Conservation (phyloP, 2,113 vertebrate genomes). For the Emydura subglobosa region DNA sequence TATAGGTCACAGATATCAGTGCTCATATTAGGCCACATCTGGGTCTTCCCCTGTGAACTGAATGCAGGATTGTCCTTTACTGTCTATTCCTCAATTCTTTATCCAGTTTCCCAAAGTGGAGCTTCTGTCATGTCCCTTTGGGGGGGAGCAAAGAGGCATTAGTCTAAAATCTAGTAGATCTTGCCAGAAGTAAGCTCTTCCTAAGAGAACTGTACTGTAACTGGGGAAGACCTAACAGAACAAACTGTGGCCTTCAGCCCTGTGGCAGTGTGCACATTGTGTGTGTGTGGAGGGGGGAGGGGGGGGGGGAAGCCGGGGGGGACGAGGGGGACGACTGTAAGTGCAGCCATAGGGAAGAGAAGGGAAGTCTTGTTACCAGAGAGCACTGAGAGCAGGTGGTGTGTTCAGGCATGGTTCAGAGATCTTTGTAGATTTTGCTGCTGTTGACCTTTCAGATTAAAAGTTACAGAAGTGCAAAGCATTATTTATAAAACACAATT, state of each 20-base stretch:
- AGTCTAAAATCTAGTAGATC: background rate
- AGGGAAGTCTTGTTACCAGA: background rate
- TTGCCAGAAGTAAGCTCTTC: background rate
- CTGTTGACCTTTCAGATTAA: slow-evolving; percentile 44
- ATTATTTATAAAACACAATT: slow-evolving; percentile 45
- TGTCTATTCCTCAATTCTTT: slow-evolving; percentile 35
- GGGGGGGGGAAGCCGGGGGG: too few relatives aligned
- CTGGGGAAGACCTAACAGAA: slow-evolving; percentile 7
- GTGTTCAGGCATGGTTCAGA: background rate
- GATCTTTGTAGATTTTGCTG: slow-evolving; percentile 25
- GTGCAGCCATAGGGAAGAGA: background rate
- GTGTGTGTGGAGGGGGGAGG: too few relatives aligned
- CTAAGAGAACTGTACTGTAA: background rate
- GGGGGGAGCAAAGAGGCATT: slow-evolving; percentile 23
- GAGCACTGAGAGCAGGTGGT: background rate
- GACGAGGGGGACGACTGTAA: slow-evolving; percentile 1
- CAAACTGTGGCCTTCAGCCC: background rate
- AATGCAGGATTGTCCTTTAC: slow-evolving; percentile 32
- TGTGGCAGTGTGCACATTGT: background rate
- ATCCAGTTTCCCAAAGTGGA: slow-evolving; percentile 48
- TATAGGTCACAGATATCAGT: slow-evolving; percentile 48
- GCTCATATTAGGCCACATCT: slow-evolving; percentile 47
- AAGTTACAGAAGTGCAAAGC: slow-evolving; percentile 45
- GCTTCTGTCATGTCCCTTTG: slow-evolving; percentile 36
- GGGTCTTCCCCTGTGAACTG: slow-evolving; percentile 12